Percentiles rank a stretch among this genome's conserved stretches.
phyloP scores from a whole-genome alignment of 2,888 invertebrate genomes.

The Chalcis sispes region DNA sequence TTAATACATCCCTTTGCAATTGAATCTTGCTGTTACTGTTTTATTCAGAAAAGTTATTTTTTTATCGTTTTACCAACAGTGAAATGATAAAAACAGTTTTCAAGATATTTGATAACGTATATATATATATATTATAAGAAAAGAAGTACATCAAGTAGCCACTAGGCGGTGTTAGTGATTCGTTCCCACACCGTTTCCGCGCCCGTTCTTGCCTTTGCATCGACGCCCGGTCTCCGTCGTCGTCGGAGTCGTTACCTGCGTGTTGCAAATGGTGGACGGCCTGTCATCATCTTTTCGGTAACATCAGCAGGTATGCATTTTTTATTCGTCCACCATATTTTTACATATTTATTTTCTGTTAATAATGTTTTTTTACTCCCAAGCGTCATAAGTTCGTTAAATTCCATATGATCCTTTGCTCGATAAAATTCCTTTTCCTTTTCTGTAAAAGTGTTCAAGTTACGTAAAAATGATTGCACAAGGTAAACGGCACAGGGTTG shows the following conservation, averaged over 20 bases:
- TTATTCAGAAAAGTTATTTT: too few relatives aligned
- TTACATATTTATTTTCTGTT: not conserved
- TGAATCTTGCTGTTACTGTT: too few relatives aligned
- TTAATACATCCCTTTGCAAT: too few relatives aligned
- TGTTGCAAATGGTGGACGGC: slow-evolving; percentile 74
- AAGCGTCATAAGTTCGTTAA: too few relatives aligned
- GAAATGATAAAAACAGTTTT: too few relatives aligned
- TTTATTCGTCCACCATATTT: not conserved
- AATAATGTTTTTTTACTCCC: too few relatives aligned
- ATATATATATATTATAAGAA: too few relatives aligned
- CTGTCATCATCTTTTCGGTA: slow-evolving; percentile 72
- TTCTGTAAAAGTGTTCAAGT: slow-evolving; percentile 10
- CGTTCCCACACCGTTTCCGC: slow-evolving; percentile 40
- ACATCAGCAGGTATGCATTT: slow-evolving; percentile 70
- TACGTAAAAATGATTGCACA: slow-evolving; percentile 17
- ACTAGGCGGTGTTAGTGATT: slow-evolving; percentile 29
- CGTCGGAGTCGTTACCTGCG: slow-evolving; percentile 63
- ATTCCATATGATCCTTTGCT: too few relatives aligned
- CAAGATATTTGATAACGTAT: too few relatives aligned
- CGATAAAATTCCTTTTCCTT: not conserved
- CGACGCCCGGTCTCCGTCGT: slow-evolving; percentile 26
- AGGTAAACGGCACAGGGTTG: not conserved
- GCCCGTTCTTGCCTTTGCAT: not conserved
- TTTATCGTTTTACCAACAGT: too few relatives aligned
- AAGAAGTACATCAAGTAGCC: not conserved